A percentile compares a stretch with the other conserved stretches of the same genome.
These are phyloP conservation scores for Muschampia plurimacula DNA, from an alignment of 2,888 invertebrate species.

Conservation along the genomic window DNA sequence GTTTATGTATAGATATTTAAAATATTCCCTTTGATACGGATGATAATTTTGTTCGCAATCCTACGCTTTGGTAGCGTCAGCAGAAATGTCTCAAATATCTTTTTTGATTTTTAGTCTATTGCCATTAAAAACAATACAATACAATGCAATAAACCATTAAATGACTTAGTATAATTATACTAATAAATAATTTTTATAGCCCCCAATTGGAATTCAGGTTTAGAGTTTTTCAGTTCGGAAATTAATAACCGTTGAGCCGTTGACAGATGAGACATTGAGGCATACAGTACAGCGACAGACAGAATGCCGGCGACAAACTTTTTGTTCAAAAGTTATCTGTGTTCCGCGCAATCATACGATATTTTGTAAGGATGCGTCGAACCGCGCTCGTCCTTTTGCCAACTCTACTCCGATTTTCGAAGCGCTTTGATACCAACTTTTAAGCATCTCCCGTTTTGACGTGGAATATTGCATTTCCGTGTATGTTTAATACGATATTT, in stretches of 20 bases:
- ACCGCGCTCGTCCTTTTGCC: conserved; percentile 65
- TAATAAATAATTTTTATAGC: no score
- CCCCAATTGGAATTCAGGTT: conserved; percentile 47
- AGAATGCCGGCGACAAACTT: conserved; percentile 61
- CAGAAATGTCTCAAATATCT: conserved; percentile 53
- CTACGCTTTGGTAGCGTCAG: conserved; percentile 63
- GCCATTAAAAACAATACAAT: neutral
- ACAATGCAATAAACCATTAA: neutral
- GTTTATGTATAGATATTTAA: conserved; percentile 81
- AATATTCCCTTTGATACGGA: conserved; percentile 85
- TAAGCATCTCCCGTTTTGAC: conserved; percentile 77
- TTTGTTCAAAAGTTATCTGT: conserved; percentile 73
- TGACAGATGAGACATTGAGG: conserved; percentile 45
- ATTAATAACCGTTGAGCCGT: conserved; percentile 56
- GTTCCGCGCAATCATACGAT: conserved; percentile 74
- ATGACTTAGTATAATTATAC: neutral
- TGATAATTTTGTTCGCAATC: conserved; percentile 80
- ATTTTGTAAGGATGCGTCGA: conserved; percentile 82
- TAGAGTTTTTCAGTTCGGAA: conserved; percentile 51
- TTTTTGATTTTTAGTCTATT: conserved; percentile 19
- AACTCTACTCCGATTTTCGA: conserved; percentile 79
- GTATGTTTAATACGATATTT: conserved; percentile 70
- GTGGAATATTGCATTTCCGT: conserved; percentile 79
- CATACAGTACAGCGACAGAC: conserved; percentile 4
- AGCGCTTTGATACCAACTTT: conserved; percentile 83